Evolutionary conservation across 2,797 vertebrate genomes (phyloP), one percentile per base, ranked within the genome.

Genomic region (Miichthys miiuy): DNA sequence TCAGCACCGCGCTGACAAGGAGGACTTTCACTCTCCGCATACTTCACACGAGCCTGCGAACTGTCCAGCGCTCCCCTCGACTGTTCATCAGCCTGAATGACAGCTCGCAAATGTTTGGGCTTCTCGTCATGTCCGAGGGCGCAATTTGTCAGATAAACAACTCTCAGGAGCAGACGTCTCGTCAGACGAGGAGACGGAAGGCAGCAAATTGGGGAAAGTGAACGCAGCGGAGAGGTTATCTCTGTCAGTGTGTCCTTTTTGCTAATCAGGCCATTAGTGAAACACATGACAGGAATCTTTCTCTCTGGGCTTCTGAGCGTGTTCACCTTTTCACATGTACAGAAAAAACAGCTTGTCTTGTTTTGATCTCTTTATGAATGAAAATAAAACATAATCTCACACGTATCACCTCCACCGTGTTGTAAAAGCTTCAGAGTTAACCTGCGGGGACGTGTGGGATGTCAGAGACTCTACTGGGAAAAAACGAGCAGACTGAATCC

Each of bases 21-120:
- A 82, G 70, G 72, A 83, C 87, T 89, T 85, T 91, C 75, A 82
- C 86, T 75, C 71, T 55, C 69, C 48, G 68, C 87, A 91, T 91
- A 83, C 86, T 88, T 92, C 72, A 88, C 91, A 87, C 48, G 2
- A 77, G 79, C 75, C 80, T 85, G 89, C 62, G 47, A 87, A 76
- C 83, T 64, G 77, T 81, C 82, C 51, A 9, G 47, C 6, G 6
- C 77, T 66, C 81, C 77, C 61, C 76, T 76, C 68, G 48, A 27
- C 73, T 65, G 79, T 67, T 71, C 77, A 12, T 70, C 79, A 74
- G 70, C 56, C 34, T 87, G 88, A 93, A 54, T 44, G 93, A 83
- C 91, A 63, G 84, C 69, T 79, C 17, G 34, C 65, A 82, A 82
- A 87, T 85, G 83, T 84, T 80, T 77, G 68, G 75, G 23, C 75